Conservation (phyloP, 2,113 vertebrate species). For the Phrynosoma platyrhinos region DNA sequence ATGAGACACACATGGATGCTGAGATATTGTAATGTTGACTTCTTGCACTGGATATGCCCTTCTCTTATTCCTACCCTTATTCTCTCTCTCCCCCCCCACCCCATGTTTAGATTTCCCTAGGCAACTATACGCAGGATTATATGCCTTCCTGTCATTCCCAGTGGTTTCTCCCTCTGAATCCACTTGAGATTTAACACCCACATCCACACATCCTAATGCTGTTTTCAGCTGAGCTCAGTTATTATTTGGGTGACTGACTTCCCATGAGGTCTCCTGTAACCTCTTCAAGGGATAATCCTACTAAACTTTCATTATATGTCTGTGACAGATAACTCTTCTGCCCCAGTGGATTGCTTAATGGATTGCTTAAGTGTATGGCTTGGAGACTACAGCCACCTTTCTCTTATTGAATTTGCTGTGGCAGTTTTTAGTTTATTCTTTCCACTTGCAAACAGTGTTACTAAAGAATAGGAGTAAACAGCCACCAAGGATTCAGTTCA, state of each 20-base stretch:
- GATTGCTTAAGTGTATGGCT: background rate
- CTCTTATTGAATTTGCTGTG: background rate
- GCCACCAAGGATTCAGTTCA: background rate
- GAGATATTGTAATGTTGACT: background rate
- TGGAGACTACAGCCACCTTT: background rate
- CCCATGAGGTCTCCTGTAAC: background rate
- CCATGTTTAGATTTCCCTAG: background rate
- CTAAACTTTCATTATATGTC: background rate
- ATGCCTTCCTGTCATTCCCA: background rate
- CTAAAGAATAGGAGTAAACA: background rate
- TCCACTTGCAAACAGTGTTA: background rate
- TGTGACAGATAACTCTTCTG: constrained; percentile 1
- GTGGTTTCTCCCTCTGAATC: background rate
- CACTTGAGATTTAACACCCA: background rate
- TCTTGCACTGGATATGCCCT: background rate
- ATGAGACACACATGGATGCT: background rate
- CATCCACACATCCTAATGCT: background rate
- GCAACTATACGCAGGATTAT: background rate
- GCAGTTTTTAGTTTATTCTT: background rate
- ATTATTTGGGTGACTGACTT: constrained; percentile 9
- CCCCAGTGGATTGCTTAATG: background rate
- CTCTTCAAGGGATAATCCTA: background rate
- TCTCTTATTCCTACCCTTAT: background rate
- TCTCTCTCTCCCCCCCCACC: background rate
- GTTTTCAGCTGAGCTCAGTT: background rate